phyloP scores from a whole-genome alignment of 2,888 invertebrate species.

The Druceiella hillmani region DNA sequence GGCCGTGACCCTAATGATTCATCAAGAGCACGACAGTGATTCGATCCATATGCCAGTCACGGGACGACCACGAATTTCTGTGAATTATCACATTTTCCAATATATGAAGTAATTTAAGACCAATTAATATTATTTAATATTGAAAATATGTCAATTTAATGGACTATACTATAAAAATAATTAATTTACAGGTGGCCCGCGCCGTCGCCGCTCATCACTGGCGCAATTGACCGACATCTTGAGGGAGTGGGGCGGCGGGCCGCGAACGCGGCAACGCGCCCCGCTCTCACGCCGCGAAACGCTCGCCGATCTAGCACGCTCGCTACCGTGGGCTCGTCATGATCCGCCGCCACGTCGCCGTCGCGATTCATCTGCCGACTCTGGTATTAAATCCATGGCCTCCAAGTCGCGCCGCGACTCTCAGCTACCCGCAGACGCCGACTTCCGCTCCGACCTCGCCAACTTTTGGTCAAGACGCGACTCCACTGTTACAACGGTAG shows the following conservation, averaged over 20 bases:
- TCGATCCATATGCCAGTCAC: too few species aligned
- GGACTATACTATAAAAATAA: too few species aligned
- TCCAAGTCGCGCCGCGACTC: conserved; percentile 67
- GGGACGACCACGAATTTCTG: too few species aligned
- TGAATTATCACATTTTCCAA: too few species aligned
- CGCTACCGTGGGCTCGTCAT: conserved; percentile 73
- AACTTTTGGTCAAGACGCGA: conserved; percentile 65
- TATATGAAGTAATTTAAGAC: too few species aligned
- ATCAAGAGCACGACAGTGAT: too few species aligned
- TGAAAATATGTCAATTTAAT: too few species aligned
- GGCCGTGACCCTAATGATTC: too few species aligned
- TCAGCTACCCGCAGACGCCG: conserved; percentile 57
- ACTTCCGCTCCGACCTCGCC: conserved; percentile 66
- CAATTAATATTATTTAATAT: too few species aligned
- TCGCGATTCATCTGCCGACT: conserved; percentile 85
- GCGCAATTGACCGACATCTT: conserved; percentile 86
- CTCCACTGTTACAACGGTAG: conserved; percentile 49
- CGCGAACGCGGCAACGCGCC: conserved; percentile 52
- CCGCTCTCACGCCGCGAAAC: conserved; percentile 82
- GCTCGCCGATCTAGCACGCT: conserved; percentile 80
- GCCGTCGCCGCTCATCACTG: conserved; percentile 76
- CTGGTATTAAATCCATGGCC: conserved; percentile 72
- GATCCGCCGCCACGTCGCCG: conserved; percentile 60
- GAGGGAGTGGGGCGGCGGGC: conserved; percentile 81
- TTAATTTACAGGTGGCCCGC: conserved; percentile 46